Conservation (phyloP, 2,113 vertebrate genomes). For the Limnothrissa miodon region DNA sequence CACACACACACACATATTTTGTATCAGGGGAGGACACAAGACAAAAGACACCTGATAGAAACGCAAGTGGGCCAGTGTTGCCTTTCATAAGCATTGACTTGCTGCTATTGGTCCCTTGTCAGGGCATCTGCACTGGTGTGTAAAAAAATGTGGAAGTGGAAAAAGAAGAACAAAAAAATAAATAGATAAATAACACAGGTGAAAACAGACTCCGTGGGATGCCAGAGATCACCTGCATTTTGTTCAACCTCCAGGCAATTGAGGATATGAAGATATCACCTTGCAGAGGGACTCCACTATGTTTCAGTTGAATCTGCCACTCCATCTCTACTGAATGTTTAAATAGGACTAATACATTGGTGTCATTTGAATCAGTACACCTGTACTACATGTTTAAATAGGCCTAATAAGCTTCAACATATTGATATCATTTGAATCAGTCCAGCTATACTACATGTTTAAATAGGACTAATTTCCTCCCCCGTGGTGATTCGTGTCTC, state of each 20-base stretch:
- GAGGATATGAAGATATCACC: conserved; percentile 21
- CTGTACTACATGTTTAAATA: too few species aligned
- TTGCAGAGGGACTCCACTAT: not conserved
- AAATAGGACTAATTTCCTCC: conserved; percentile 38
- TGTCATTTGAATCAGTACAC: too few species aligned
- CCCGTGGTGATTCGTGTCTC: conserved; percentile 4
- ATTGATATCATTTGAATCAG: not conserved
- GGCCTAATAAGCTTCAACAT: too few species aligned
- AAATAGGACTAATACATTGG: too few species aligned
- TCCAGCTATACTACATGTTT: conserved; percentile 32
- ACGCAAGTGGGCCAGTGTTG: not conserved
- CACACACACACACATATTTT: too few species aligned
- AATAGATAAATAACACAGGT: not conserved
- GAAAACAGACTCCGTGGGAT: not conserved
- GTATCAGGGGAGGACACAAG: not conserved
- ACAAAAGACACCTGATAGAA: not conserved
- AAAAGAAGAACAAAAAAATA: not conserved
- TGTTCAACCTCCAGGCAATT: conserved; percentile 35
- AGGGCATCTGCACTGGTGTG: not conserved
- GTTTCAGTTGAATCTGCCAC: too few species aligned
- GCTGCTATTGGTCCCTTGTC: not conserved
- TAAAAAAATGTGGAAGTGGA: not conserved
- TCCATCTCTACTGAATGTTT: too few species aligned
- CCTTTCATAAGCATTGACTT: not conserved
- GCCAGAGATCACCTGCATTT: conserved; percentile 24